A percentile compares a stretch with the other conserved stretches of the same genome.
Conservation (phyloP, 2,113 vertebrate species). For the Struthidea cinerea region DNA sequence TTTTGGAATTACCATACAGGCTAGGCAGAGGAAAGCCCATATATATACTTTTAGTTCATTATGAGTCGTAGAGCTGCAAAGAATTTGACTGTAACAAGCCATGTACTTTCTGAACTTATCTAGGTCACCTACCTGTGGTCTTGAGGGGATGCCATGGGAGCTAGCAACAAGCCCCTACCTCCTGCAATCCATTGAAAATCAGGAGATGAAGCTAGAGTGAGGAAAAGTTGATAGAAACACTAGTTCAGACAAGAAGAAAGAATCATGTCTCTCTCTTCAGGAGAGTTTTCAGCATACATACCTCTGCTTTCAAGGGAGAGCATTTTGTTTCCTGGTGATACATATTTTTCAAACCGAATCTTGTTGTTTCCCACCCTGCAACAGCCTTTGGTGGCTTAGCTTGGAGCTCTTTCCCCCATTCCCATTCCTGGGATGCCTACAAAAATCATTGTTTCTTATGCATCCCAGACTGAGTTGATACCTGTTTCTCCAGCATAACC, state of each 20-base stretch:
- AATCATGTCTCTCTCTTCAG: not conserved
- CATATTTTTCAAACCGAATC: not conserved
- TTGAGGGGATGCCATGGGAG: not conserved
- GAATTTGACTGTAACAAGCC: not conserved
- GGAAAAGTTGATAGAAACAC: not conserved
- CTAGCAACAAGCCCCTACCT: not conserved
- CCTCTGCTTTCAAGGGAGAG: not conserved
- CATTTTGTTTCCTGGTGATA: not conserved
- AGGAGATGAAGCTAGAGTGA: not conserved
- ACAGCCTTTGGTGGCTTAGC: not conserved
- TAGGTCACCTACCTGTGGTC: not conserved
- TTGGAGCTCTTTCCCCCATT: not conserved
- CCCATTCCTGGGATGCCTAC: not conserved
- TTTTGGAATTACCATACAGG: not conserved
- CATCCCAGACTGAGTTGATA: not conserved
- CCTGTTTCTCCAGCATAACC: not conserved
- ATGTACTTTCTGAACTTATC: not conserved
- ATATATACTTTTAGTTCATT: not conserved
- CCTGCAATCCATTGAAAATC: not conserved
- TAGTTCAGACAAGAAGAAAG: not conserved
- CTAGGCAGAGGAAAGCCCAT: not conserved
- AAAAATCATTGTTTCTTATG: not conserved
- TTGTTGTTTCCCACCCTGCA: not conserved
- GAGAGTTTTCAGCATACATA: not conserved
- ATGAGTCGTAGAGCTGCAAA: not conserved